Conservation (phyloP, 64 coral and sea anemone genomes). For the Montipora capricornis region DNA sequence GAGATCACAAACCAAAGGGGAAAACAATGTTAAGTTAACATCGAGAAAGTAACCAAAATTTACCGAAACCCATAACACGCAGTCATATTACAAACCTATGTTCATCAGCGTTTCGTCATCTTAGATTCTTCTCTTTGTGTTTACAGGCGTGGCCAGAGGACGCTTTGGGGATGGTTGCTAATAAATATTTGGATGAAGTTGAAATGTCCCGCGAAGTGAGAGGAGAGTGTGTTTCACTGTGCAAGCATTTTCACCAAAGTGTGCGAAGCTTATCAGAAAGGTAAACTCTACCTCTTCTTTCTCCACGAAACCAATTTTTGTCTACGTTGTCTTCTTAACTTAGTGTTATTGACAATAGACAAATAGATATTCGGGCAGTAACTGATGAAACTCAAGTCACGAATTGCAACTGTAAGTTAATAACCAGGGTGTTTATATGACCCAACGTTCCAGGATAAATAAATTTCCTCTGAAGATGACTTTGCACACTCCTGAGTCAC, state of each 20-base stretch:
- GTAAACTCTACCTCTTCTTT: constrained; percentile 12
- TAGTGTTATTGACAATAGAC: too few relatives aligned
- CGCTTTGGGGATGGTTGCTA: constrained; percentile 97
- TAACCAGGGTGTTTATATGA: too few relatives aligned
- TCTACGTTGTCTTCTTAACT: background rate
- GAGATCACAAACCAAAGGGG: too few relatives aligned
- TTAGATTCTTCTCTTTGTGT: background rate
- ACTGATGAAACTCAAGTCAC: too few relatives aligned
- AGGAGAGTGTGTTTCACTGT: constrained; percentile 85
- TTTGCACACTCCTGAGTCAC: too few relatives aligned
- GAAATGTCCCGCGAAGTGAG: constrained; percentile 92
- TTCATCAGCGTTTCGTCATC: background rate
- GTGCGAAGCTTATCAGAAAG: constrained; percentile 85
- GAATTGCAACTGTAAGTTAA: too few relatives aligned
- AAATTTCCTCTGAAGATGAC: too few relatives aligned
- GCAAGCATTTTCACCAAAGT: constrained; percentile 94
- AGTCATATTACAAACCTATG: background rate
- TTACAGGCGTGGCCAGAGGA: constrained; percentile 91
- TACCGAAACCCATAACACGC: too few relatives aligned
- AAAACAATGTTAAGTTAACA: too few relatives aligned
- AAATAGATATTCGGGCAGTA: too few relatives aligned
- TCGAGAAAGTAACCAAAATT: too few relatives aligned
- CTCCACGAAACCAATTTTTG: background rate
- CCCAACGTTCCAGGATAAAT: too few relatives aligned
- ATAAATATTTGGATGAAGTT: constrained; percentile 97